Conservation (phyloP, 2,113 vertebrate species). For the Tachycineta bicolor region DNA sequence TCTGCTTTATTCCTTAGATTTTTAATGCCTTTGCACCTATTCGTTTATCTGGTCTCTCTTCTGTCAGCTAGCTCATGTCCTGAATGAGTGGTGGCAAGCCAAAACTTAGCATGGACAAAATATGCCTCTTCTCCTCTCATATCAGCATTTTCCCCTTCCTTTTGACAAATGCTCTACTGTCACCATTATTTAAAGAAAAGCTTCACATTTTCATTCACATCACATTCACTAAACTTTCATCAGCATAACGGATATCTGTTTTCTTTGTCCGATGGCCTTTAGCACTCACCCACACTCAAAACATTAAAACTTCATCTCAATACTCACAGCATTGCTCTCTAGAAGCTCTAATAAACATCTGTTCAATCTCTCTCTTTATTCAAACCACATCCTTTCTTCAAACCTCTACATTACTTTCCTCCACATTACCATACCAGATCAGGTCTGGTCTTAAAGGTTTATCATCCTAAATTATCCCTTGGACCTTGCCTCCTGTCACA, state of each 20-base stretch:
- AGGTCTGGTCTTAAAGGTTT: background rate
- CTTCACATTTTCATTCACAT: fast-evolving
- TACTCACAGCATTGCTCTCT: background rate
- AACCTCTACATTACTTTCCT: background rate
- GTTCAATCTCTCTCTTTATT: background rate
- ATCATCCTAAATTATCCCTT: background rate
- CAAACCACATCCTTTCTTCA: background rate
- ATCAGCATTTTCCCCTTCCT: background rate
- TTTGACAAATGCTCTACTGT: background rate
- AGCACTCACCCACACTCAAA: background rate
- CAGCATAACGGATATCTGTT: background rate
- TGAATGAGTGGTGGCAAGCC: background rate
- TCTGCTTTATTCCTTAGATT: background rate
- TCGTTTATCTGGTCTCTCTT: background rate
- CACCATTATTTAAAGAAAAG: background rate
- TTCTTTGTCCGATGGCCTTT: background rate
- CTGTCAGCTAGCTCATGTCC: background rate
- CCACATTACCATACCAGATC: background rate
- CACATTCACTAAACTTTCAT: background rate
- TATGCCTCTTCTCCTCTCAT: background rate
- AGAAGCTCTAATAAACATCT: background rate
- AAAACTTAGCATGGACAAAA: background rate
- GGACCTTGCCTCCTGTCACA: constrained; percentile 25
- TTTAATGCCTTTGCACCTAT: background rate
- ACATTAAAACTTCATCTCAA: background rate